A percentile compares a stretch with the other conserved stretches of the same genome.
Evolutionary conservation across 2,113 vertebrate genomes (phyloP).

Genomic region (Prionailurus viverrinus): DNA sequence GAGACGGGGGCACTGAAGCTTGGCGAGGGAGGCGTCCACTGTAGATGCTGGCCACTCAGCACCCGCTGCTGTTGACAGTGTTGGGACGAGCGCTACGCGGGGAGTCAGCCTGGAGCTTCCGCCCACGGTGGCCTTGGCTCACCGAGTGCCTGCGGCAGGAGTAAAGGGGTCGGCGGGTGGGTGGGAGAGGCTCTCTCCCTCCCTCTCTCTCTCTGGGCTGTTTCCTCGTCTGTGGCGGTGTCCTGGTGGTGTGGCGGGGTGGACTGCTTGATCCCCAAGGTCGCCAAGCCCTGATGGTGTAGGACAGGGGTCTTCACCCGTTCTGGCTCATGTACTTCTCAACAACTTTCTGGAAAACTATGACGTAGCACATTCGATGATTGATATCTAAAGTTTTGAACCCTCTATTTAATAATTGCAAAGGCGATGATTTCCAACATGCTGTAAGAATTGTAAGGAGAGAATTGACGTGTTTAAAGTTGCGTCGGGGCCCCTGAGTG

Average conservation of each 20-base stretch:
- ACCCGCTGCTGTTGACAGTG: background rate
- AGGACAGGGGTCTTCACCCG: background rate
- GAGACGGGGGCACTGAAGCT: too few species aligned
- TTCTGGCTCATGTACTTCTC: background rate
- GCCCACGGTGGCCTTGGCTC: fast-evolving
- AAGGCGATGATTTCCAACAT: background rate
- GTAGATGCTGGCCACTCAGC: background rate
- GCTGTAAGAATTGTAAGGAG: background rate
- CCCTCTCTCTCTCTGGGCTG: background rate
- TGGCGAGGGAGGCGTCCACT: too few species aligned
- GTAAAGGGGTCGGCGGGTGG: background rate
- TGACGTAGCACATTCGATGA: background rate
- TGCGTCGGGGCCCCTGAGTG: too few species aligned
- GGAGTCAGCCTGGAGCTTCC: background rate
- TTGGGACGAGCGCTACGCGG: background rate
- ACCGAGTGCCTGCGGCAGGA: background rate
- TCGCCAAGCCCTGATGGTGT: background rate
- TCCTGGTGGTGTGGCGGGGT: background rate
- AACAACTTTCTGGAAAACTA: background rate
- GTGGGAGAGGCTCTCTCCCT: background rate
- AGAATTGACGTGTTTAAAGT: background rate
- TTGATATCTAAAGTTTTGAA: background rate
- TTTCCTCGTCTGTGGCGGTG: background rate
- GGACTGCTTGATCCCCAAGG: background rate
- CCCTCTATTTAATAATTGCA: background rate